Percentiles rank a stretch among this genome's conserved stretches.
phyloP scores from a whole-genome alignment of 2,888 invertebrate genomes.

The Papilio elwesi region DNA sequence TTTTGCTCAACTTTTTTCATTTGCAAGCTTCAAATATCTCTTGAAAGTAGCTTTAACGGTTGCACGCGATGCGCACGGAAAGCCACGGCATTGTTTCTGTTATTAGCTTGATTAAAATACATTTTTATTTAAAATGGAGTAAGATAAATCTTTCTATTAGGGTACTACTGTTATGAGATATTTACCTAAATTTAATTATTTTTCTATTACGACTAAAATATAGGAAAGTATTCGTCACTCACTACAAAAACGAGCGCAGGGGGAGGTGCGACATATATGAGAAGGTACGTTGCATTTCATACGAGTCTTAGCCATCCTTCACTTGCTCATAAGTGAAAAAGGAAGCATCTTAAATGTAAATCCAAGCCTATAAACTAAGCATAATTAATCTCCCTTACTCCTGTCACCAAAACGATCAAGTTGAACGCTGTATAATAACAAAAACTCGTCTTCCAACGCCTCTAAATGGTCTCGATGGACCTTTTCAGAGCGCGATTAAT shows the following conservation, averaged over 20 bases:
- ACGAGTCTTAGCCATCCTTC: no score
- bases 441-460: constrained; percentile 31
- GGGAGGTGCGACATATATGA: no score
- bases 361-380: constrained; percentile 17
- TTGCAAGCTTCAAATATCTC: constrained; percentile 27
- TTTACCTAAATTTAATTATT: no score
- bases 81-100: constrained; percentile 10
- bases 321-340: no score
- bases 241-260: no score
- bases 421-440: constrained; percentile 31
- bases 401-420: constrained; percentile 24
- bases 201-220: no score
- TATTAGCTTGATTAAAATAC: constrained; percentile 20
- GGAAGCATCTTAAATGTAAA: no score
- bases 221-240: no score
- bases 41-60: constrained; percentile 17
- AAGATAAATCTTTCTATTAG: not conserved
- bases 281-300: no score
- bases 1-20: constrained; percentile 25
- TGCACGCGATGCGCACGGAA: not conserved
- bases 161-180: not conserved
- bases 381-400: constrained; percentile 7
- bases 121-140: constrained; percentile 12
- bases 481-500: constrained; percentile 32
- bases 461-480: constrained; percentile 21